A percentile compares a stretch with the other conserved stretches of the same genome.
Conservation (phyloP, 2,888 invertebrate genomes). For the Alentia gelatinosa region DNA sequence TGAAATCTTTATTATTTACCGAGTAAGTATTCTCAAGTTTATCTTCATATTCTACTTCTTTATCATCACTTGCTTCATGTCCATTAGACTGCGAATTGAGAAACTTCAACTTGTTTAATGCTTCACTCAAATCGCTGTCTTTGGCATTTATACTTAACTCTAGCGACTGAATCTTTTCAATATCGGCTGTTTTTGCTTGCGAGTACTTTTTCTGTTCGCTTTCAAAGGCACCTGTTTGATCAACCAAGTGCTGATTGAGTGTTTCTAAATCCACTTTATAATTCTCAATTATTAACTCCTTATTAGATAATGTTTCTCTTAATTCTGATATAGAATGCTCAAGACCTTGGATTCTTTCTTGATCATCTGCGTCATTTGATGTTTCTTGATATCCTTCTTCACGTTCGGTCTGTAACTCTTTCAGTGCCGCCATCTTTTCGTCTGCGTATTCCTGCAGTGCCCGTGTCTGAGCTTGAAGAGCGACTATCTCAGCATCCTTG, state of each 20-base stretch:
- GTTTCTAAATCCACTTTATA: background rate
- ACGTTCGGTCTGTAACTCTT: slow-evolving; percentile 57
- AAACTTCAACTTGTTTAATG: background rate
- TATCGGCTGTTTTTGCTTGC: background rate
- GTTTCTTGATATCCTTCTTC: background rate
- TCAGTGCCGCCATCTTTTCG: slow-evolving; percentile 59
- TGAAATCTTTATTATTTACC: slow-evolving; percentile 51
- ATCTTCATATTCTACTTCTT: slow-evolving; percentile 44
- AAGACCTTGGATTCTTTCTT: background rate
- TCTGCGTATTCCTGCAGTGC: slow-evolving; percentile 60
- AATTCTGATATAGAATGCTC: slow-evolving; percentile 48
- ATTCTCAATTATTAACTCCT: slow-evolving; percentile 50
- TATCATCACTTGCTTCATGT: background rate
- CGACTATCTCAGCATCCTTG: slow-evolving; percentile 50
- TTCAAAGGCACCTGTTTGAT: background rate
- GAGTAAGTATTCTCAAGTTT: background rate
- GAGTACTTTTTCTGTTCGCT: background rate
- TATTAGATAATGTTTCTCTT: slow-evolving; percentile 46
- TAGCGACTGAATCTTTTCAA: background rate
- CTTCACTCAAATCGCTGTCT: slow-evolving; percentile 20
- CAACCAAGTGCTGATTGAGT: background rate
- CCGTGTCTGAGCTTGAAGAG: slow-evolving; percentile 37
- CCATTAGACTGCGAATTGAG: background rate
- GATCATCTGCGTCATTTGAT: background rate
- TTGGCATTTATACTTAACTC: slow-evolving; percentile 23